Evolutionary conservation across 2,113 vertebrate species (phyloP).

Genomic region (Charadrius vociferus): DNA sequence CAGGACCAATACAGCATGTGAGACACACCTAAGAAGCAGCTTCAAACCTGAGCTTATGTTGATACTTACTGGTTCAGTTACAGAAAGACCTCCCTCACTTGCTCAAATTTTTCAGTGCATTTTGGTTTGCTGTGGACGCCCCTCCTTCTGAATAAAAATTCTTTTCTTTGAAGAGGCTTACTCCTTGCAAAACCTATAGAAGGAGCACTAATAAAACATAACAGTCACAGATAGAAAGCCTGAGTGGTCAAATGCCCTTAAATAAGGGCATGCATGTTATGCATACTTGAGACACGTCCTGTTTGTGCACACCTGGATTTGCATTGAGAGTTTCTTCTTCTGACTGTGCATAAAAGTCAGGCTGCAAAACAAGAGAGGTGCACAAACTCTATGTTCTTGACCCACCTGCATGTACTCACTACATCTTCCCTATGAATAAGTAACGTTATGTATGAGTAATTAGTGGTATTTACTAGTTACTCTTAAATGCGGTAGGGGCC

Average conservation of each 20-base stretch:
- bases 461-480: not conserved
- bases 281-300: not conserved
- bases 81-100: not conserved
- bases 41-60: not conserved
- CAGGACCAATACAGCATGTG: not conserved
- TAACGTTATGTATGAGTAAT: not conserved
- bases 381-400: not conserved
- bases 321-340: not conserved
- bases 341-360: not conserved
- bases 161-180: not conserved
- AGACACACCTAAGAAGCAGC: not conserved
- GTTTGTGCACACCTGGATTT: slow-evolving; percentile 4
- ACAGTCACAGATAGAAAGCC: not conserved
- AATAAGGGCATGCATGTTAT: not conserved
- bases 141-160: not conserved
- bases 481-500: not conserved
- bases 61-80: not conserved
- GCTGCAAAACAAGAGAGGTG: not conserved
- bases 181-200: not conserved
- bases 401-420: not conserved
- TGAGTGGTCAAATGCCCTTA: not conserved
- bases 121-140: not conserved
- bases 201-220: not conserved
- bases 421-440: not conserved
- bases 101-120: not conserved